Base-by-base conservation (phyloP, 2,113 vertebrate species). In the Pelusios castaneus region DNA sequence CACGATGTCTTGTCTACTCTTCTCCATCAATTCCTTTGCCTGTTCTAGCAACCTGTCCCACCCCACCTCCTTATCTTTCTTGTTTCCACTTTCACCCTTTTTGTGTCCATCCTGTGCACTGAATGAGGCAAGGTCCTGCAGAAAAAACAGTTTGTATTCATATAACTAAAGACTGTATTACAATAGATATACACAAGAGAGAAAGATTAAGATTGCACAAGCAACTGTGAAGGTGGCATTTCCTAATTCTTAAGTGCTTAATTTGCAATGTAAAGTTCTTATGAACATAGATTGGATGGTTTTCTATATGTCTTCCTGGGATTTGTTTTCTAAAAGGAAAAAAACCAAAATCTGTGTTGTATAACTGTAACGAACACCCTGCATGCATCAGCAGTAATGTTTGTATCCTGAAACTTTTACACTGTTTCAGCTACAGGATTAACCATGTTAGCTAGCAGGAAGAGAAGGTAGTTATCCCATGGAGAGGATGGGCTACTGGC, bases 251-350 rank as follows among this genome's bases (percentile, higher is more conserved):
- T 2, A 45, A 6, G 8, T 52, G 89, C 84, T 85, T 91, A 77
- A 75, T 43, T 75, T 75, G 3, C 4, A 49, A 1, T 45, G 5
- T 82, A 4, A 89, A 47, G 7, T 63, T 88, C 5, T 8, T 80
- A 47, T 84, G 45, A 67, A 13, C 73, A 75, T 25, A 43, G 70
- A 5, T 75, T 13, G 60, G 31, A 8, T 16, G 1, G 3, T 38
- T 29, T 8, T 29, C 1, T 52, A 17, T 49, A n/a, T 41, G 0
- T 17, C 78, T 87, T 89, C 13, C 5, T 4, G 5, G 80, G 77
- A 27, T 78, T 79, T 1, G 4, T 54, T 83, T 95, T 83, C 27
- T 1, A 56, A 82, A 82, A 80, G 38, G 1, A 13, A 73, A 4
- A 82, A 47, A 63, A 34, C 47, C 31, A 34, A 63, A 63, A 63